Evolutionary conservation across 2,797 vertebrate genomes (phyloP).

Genomic region (Helarctos malayanus): DNA sequence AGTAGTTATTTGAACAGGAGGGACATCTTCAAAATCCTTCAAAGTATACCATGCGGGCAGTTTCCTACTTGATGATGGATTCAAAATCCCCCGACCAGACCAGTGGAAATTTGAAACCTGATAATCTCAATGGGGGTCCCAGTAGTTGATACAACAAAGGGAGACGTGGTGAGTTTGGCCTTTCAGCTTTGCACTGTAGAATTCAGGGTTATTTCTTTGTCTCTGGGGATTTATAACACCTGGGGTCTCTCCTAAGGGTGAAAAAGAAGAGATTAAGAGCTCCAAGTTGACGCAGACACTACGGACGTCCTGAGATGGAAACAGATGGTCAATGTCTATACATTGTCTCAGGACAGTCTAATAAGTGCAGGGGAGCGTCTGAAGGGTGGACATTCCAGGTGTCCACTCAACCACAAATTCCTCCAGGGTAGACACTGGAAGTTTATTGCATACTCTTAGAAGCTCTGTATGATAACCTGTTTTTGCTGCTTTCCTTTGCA

Average conservation of each 20-base stretch:
- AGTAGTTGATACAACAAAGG: not conserved
- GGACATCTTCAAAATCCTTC: not conserved
- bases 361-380: not conserved
- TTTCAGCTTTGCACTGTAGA: not conserved
- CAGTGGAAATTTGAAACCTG: not conserved
- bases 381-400: not conserved
- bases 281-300: not conserved
- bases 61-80: not conserved
- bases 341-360: not conserved
- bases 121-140: not conserved
- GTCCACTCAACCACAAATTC: not conserved
- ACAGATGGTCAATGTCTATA: not conserved
- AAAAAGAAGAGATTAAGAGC: not conserved
- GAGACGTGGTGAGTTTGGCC: not conserved
- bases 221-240: not conserved
- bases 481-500: not conserved
- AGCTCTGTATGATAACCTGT: not conserved
- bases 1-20: not conserved
- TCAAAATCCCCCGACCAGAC: not conserved
- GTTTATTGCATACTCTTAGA: not conserved
- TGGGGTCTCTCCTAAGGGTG: not conserved
- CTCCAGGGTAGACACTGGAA: not conserved
- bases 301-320: not conserved
- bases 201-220: not conserved
- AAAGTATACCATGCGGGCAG: not conserved